phyloP scores from a whole-genome alignment of 2,797 vertebrate species.

The Neomorphus geoffroyi region DNA sequence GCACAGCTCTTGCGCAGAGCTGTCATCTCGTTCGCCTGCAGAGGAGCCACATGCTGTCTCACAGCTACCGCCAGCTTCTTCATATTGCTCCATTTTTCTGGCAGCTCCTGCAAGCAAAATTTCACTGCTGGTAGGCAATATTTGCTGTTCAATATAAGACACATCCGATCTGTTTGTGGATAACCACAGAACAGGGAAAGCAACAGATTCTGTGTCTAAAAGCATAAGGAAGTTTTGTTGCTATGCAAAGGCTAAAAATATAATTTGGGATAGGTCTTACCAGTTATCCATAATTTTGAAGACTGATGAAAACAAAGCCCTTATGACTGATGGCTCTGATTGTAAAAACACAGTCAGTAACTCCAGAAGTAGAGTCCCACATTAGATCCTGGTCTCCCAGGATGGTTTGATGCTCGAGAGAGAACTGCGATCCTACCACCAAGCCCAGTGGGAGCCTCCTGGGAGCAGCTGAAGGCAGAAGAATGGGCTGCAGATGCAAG shows the following conservation, averaged over 20 bases:
- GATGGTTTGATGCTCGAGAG: neutral
- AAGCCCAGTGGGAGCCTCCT: neutral
- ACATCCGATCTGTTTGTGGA: neutral
- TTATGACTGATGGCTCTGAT: neutral
- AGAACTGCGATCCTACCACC: neutral
- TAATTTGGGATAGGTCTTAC: neutral
- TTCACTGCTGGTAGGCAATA: neutral
- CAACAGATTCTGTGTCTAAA: rapidly evolving
- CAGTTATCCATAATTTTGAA: neutral
- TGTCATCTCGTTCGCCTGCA: slow-evolving; percentile 87
- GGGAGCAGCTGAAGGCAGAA: neutral
- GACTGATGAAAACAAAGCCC: neutral
- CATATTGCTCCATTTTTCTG: slow-evolving; percentile 88
- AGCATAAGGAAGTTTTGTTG: neutral
- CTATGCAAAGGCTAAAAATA: neutral
- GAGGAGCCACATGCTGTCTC: slow-evolving; percentile 89
- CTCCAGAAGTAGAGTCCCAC: neutral
- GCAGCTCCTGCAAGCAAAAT: slow-evolving; percentile 83
- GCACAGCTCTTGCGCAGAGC: slow-evolving; percentile 83
- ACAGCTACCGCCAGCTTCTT: slow-evolving; percentile 85
- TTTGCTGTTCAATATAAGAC: rapidly evolving
- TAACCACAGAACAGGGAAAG: neutral
- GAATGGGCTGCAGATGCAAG: neutral
- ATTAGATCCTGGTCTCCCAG: neutral
- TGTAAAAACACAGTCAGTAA: neutral